Evolutionary conservation across 2,888 invertebrate genomes (phyloP), one percentile per base, ranked within the genome.

Genomic region (Erynnis tages): DNA sequence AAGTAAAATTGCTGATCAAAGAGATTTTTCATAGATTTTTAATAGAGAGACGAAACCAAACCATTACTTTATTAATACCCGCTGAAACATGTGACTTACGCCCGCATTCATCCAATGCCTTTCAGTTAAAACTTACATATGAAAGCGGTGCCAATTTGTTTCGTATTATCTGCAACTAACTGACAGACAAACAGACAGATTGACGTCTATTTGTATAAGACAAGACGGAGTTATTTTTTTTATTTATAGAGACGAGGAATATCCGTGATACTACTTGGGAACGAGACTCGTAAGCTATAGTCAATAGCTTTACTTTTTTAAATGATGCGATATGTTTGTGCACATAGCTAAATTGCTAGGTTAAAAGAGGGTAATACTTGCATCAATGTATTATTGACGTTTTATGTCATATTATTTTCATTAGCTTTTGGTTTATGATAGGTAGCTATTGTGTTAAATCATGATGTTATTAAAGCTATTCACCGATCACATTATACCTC

Each of bases 141-240:
- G 69, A 71, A 78, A 81, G 76, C 76, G 76, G 78, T 79, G 82
- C 79, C 82, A 82, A 83, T 83, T 83, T 83, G 82, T 83, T 73
- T 72, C 72, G 75, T 74, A 80, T 82, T 79, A 82, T 79, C 79
- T 71, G 69, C 72, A 57, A 67, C 61, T 57, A 60, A 59, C 62
- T 67, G 73, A 73, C 71, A 71, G 73, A 71, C 69, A 66, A 62
- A 67, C 69, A 69, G 80, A 80, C 81, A 71, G 76, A 79, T 74
- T 72, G 78, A 73, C 80, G 71, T 71, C 48, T 49, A 49, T 49
- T 49, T 49, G 48, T 49, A 49, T 49, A 49, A 40, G 48, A 49
- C 48, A 49, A 49, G 48, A 41, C 40, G 32, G 8, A 40, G 19
- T 17, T 32, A 21, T 41, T 49, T 32, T 49, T 49, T 27, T 46